phyloP scores from a whole-genome alignment of 1,140 invertebrate species.

The Drosophila elegans region DNA sequence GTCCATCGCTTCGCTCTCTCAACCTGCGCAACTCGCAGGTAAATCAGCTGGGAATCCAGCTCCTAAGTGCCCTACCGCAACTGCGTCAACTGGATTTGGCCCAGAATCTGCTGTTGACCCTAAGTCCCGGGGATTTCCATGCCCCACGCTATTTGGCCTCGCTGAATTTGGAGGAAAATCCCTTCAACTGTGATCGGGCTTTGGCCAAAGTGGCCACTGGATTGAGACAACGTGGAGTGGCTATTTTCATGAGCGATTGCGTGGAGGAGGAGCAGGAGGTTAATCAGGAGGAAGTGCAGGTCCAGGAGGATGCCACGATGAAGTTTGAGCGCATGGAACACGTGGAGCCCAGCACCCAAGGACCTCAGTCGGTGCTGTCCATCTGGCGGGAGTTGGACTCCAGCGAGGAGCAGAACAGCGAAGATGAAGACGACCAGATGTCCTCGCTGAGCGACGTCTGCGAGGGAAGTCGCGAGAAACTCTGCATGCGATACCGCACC shows the following conservation, averaged over 20 bases:
- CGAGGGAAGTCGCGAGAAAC: constrained; percentile 63
- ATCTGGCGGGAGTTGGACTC: constrained; percentile 69
- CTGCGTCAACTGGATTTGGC: constrained; percentile 69
- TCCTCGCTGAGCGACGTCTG: constrained; percentile 59
- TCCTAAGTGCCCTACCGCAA: constrained; percentile 62
- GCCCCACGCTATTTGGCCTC: constrained; percentile 50
- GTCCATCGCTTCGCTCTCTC: constrained; percentile 58
- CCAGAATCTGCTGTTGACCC: constrained; percentile 71
- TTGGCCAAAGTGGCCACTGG: constrained; percentile 52
- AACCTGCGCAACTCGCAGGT: constrained; percentile 76
- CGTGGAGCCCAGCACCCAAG: constrained; percentile 22
- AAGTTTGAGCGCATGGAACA: constrained; percentile 61
- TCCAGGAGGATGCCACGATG: background rate
- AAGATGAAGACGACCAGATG: constrained; percentile 23
- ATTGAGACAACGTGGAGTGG: constrained; percentile 57
- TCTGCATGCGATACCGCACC: constrained; percentile 65
- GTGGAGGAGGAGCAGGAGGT: constrained; percentile 22
- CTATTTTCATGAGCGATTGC: constrained; percentile 59
- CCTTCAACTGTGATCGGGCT: constrained; percentile 68
- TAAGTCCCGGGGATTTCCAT: constrained; percentile 57
- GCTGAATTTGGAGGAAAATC: constrained; percentile 72
- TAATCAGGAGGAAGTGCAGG: constrained; percentile 20
- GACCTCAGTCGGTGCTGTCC: constrained; percentile 46
- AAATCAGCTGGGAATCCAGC: constrained; percentile 50
- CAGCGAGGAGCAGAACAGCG: constrained; percentile 28